Conservation (phyloP, 2,113 vertebrate species). For the Poeciliopsis occidentalis region DNA sequence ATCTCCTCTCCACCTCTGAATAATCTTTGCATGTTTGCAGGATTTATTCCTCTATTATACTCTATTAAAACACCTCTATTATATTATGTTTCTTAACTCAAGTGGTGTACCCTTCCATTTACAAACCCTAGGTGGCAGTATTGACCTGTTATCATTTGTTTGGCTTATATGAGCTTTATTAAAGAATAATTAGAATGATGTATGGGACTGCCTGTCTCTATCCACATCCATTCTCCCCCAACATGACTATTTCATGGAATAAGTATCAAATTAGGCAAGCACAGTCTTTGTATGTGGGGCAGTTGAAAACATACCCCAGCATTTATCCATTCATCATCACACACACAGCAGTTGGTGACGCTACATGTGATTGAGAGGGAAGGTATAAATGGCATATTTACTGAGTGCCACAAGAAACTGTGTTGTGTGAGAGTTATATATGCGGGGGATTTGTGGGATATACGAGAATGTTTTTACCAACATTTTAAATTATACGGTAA, state of each 20-base stretch:
- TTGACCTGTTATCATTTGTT: slow-evolving; percentile 58
- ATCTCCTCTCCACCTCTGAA: slow-evolving; percentile 60
- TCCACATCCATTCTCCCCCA: slow-evolving; percentile 77
- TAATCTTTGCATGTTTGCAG: slow-evolving; percentile 59
- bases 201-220: slow-evolving; percentile 80
- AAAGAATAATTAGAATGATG: slow-evolving; percentile 81
- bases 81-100: slow-evolving; percentile 29
- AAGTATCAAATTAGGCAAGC: slow-evolving; percentile 76
- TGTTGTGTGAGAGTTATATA: slow-evolving; percentile 5
- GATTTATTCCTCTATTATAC: slow-evolving; percentile 58
- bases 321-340: slow-evolving; percentile 80
- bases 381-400: slow-evolving; percentile 49
- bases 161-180: slow-evolving; percentile 71
- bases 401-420: slow-evolving; percentile 44
- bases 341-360: slow-evolving; percentile 44
- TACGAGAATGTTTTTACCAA: not conserved
- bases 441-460: slow-evolving; percentile 16
- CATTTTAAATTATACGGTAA: slow-evolving; percentile 7
- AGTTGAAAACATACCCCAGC: slow-evolving; percentile 70
- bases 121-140: slow-evolving; percentile 82
- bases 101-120: slow-evolving; percentile 25
- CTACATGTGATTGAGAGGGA: slow-evolving; percentile 27
- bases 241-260: slow-evolving; percentile 78
- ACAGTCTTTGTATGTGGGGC: slow-evolving; percentile 70
- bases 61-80: too few relatives aligned